Conservation (phyloP, 2,797 vertebrate genomes). For the Sebastes iracundus region DNA sequence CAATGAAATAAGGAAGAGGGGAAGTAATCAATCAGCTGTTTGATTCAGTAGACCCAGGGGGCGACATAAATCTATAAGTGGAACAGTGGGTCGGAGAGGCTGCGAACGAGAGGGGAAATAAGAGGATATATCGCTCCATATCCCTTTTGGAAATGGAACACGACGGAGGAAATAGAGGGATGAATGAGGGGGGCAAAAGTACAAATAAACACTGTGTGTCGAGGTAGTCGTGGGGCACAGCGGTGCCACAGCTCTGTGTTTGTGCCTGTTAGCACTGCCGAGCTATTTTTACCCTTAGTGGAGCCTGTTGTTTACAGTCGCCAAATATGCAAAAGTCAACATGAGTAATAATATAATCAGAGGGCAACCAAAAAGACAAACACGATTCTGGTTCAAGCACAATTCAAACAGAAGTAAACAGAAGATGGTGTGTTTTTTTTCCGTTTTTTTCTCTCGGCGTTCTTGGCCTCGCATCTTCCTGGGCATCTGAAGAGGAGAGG, state of each 20-base stretch:
- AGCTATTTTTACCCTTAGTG: conserved; percentile 63
- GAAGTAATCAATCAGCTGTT: conserved; percentile 74
- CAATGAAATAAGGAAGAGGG: conserved; percentile 69
- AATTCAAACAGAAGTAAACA: conserved; percentile 25
- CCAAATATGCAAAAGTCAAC: conserved; percentile 58
- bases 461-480: not conserved
- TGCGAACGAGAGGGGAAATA: conserved; percentile 42
- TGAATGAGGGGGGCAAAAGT: conserved; percentile 42
- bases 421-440: not conserved
- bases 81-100: conserved; percentile 55
- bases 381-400: conserved; percentile 18
- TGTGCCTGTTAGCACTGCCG: conserved; percentile 49
- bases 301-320: conserved; percentile 53
- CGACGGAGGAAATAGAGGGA: conserved; percentile 30
- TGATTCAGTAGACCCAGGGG: conserved; percentile 66
- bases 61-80: conserved; percentile 68
- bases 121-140: conserved; percentile 38
- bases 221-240: conserved; percentile 30
- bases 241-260: conserved; percentile 38
- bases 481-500: conserved; percentile 2
- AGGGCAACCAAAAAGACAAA: conserved; percentile 44
- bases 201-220: conserved; percentile 58
- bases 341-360: conserved; percentile 62
- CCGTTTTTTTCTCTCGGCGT: not conserved
- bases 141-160: conserved; percentile 44